Percentiles rank a stretch among this genome's conserved stretches.
Evolutionary conservation across 2,888 invertebrate genomes (phyloP).

Genomic region (Tuberolachnus salignus): DNA sequence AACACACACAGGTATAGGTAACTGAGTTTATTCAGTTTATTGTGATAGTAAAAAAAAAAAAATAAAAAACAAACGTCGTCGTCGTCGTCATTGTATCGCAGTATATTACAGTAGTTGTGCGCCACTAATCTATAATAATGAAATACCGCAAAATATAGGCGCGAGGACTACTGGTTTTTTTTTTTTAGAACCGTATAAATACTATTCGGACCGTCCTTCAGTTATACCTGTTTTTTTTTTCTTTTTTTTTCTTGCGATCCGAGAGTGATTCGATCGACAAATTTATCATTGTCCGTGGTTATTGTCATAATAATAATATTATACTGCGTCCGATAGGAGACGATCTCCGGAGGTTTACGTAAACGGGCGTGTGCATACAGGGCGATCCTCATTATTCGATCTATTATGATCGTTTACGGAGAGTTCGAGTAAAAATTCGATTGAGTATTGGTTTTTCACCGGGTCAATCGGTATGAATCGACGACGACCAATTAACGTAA

Average conservation of each 20-base stretch:
- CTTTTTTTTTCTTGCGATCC: neutral
- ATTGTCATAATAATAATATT: too few species aligned
- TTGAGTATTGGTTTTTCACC: too few species aligned
- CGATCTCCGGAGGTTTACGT: neutral
- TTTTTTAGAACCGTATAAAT: conserved; percentile 31
- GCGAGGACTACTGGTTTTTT: conserved; percentile 33
- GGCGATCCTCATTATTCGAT: too few species aligned
- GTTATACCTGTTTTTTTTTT: neutral
- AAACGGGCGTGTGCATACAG: neutral
- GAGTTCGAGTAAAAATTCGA: too few species aligned
- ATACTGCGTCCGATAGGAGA: too few species aligned
- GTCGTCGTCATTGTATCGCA: neutral
- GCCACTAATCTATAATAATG: neutral
- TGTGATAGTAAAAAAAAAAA: neutral
- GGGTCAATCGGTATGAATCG: too few species aligned
- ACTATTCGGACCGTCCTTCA: conserved; percentile 22
- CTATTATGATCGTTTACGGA: too few species aligned
- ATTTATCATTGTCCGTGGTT: too few species aligned
- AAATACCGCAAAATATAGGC: neutral
- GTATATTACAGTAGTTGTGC: neutral
- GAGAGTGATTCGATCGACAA: neutral
- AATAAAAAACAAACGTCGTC: conserved; percentile 11
- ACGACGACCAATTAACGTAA: too few species aligned
- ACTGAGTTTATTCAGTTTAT: conserved; percentile 4
- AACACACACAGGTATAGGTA: too few species aligned